Conservation (phyloP, 2,888 invertebrate species). For the Dorcus hopei region DNA sequence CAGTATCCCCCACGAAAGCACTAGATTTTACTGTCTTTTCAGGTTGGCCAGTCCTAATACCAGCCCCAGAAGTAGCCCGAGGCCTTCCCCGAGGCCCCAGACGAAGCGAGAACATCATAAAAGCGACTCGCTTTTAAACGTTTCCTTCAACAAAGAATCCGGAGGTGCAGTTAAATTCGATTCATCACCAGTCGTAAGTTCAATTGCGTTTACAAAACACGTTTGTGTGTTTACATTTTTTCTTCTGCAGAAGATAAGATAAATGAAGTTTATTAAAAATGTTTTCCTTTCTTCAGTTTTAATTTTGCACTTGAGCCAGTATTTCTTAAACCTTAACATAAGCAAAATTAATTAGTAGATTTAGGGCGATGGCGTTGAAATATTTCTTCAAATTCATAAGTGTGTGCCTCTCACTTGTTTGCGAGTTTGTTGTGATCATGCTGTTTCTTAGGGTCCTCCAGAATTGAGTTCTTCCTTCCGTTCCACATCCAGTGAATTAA, state of each 20-base stretch:
- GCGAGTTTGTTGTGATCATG: too few species aligned
- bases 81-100: conserved; percentile 52
- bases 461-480: conserved; percentile 7
- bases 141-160: conserved; percentile 13
- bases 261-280: too few species aligned
- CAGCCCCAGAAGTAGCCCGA: conserved; percentile 53
- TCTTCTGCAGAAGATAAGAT: too few species aligned
- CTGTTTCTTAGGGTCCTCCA: conserved; percentile 4
- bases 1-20: neutral
- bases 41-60: conserved; percentile 45
- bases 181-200: conserved; percentile 15
- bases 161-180: conserved; percentile 20
- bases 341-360: neutral
- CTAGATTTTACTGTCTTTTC: conserved; percentile 4
- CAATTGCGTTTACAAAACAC: neutral
- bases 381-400: too few species aligned
- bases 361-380: neutral
- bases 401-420: too few species aligned
- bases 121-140: conserved; percentile 32
- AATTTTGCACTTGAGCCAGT: too few species aligned
- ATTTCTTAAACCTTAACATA: too few species aligned
- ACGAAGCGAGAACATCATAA: conserved; percentile 41
- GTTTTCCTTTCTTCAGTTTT: too few species aligned
- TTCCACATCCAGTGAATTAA: neutral
- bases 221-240: too few species aligned